Percentiles rank a stretch among this genome's conserved stretches.
These are phyloP conservation scores for Leuciscus idus DNA, from an alignment of 2,113 vertebrate species.

Conservation along the genomic window DNA sequence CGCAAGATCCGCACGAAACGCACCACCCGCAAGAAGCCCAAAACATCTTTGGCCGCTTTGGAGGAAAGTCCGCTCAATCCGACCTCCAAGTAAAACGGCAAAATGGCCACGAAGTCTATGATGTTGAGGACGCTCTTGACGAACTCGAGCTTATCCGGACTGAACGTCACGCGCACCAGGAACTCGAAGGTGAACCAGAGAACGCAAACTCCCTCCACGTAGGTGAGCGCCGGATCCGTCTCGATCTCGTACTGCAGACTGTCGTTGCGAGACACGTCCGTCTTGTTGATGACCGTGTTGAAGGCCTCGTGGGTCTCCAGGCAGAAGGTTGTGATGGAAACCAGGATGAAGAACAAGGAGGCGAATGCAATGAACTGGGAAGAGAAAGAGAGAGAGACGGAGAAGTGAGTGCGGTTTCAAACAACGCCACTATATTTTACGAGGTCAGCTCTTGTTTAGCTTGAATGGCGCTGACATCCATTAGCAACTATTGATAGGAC, in stretches of 20 bases:
- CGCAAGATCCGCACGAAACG: slow-evolving; percentile 96
- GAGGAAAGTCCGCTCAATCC: slow-evolving; percentile 95
- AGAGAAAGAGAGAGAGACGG: slow-evolving; percentile 39
- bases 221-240: slow-evolving; percentile 93
- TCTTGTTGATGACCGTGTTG: slow-evolving; percentile 97
- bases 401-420: neutral
- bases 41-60: slow-evolving; percentile 95
- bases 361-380: slow-evolving; percentile 95
- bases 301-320: slow-evolving; percentile 98
- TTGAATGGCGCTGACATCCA: neutral
- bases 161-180: slow-evolving; percentile 92
- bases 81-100: slow-evolving; percentile 97
- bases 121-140: slow-evolving; percentile 95
- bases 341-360: slow-evolving; percentile 98
- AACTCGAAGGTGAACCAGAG: slow-evolving; percentile 99
- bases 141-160: slow-evolving; percentile 97
- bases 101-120: slow-evolving; percentile 97
- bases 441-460: neutral
- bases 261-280: slow-evolving; percentile 82
- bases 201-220: slow-evolving; percentile 95
- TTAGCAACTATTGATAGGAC: neutral
- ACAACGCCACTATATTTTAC: too few species aligned
- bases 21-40: slow-evolving; percentile 97
- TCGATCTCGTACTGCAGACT: slow-evolving; percentile 90
- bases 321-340: slow-evolving; percentile 98